Percentiles rank a stretch among this genome's conserved stretches.
phyloP scores from a whole-genome alignment of 2,797 vertebrate species.

The Mareca strepera region DNA sequence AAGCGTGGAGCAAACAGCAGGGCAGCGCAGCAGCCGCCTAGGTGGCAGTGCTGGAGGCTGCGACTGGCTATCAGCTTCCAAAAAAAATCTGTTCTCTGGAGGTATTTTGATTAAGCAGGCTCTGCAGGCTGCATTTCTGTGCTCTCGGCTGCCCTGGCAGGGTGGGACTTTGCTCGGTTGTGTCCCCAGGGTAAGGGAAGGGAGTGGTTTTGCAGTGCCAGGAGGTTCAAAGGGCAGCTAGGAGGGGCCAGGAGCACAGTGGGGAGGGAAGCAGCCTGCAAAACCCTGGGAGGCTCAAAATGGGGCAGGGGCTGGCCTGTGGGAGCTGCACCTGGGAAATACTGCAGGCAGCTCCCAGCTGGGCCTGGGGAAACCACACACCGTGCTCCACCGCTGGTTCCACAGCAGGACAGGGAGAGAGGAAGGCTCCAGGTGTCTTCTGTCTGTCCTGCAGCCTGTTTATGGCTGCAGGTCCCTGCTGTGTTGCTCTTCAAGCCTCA shows the following conservation, averaged over 20 bases:
- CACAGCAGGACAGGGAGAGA: not conserved
- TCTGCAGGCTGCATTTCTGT: not conserved
- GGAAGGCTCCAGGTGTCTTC: not conserved
- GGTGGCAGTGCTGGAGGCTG: not conserved
- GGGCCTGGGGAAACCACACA: not conserved
- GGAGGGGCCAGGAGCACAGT: not conserved
- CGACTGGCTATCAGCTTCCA: not conserved
- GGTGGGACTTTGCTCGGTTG: slow-evolving; percentile 30
- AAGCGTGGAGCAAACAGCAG: not conserved
- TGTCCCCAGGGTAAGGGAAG: not conserved
- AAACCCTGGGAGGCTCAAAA: not conserved
- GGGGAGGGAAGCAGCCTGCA: not conserved
- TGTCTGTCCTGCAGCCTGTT: not conserved
- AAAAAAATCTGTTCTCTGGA: not conserved
- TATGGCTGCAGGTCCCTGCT: not conserved
- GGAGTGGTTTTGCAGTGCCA: not conserved
- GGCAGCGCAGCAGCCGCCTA: not conserved
- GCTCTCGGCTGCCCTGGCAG: not conserved
- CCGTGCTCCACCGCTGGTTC: not conserved
- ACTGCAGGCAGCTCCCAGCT: not conserved
- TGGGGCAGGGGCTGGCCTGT: not conserved
- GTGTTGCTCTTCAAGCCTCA: not conserved
- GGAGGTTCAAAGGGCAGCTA: slow-evolving; percentile 4
- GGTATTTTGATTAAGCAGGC: not conserved
- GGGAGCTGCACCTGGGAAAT: not conserved